Conservation (phyloP, 2,888 invertebrate genomes). For the Chloromyia formosa region DNA sequence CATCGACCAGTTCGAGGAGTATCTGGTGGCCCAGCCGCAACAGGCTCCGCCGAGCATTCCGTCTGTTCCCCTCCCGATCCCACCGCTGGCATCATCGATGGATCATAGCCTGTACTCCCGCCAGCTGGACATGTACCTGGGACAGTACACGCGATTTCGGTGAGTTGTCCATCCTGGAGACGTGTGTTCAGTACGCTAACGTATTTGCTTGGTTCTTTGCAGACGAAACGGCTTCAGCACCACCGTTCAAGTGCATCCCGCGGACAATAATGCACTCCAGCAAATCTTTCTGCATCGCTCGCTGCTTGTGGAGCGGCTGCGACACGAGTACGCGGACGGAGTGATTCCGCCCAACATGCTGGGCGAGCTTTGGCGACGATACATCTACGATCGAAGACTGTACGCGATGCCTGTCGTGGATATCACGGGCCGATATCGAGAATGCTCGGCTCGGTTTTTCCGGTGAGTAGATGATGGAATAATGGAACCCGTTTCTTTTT, state of each 20-base stretch:
- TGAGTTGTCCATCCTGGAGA: slow-evolving; percentile 45
- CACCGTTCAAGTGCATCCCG: slow-evolving; percentile 48
- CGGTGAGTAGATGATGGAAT: slow-evolving; percentile 68
- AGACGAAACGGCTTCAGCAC: slow-evolving; percentile 47
- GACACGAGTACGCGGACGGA: slow-evolving; percentile 46
- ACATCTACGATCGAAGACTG: slow-evolving; percentile 78
- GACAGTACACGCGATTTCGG: too few species aligned
- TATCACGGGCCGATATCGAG: slow-evolving; percentile 75
- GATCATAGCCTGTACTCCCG: slow-evolving; percentile 27
- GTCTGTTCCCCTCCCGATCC: slow-evolving; percentile 26
- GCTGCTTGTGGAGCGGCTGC: slow-evolving; percentile 33
- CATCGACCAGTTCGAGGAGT: slow-evolving; percentile 87
- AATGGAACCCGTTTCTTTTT: too few species aligned
- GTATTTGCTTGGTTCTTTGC: not conserved
- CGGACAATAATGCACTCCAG: slow-evolving; percentile 45
- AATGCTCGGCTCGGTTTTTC: slow-evolving; percentile 79
- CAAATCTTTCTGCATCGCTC: slow-evolving; percentile 43
- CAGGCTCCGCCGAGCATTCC: slow-evolving; percentile 47
- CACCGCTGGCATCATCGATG: not conserved
- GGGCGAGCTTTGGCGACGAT: slow-evolving; percentile 67
- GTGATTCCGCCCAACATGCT: slow-evolving; percentile 53
- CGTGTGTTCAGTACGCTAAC: too few species aligned
- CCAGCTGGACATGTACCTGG: slow-evolving; percentile 46
- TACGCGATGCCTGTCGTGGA: slow-evolving; percentile 79
- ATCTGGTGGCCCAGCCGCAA: slow-evolving; percentile 66